phyloP scores from a whole-genome alignment of 2,797 vertebrate species.

The Ceryle rudis region DNA sequence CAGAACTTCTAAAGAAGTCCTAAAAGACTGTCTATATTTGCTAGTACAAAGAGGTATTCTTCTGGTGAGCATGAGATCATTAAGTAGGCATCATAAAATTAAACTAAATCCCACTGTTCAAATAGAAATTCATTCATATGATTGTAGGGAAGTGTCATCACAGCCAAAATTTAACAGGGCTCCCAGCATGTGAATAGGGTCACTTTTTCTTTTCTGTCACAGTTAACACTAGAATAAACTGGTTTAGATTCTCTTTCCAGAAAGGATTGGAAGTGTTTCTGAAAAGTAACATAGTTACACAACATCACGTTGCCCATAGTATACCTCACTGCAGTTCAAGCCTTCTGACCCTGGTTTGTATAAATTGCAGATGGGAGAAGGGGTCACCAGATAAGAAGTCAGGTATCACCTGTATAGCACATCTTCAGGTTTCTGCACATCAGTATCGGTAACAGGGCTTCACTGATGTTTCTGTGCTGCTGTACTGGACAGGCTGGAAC shows the following conservation, averaged over 20 bases:
- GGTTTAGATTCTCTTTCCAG: not conserved
- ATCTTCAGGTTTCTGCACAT: not conserved
- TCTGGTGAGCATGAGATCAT: not conserved
- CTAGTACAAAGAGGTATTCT: not conserved
- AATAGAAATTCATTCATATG: not conserved
- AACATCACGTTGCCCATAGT: fast-evolving
- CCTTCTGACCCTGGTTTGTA: too few species aligned
- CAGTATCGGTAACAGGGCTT: not conserved
- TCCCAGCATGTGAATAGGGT: fast-evolving
- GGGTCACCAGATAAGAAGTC: fast-evolving
- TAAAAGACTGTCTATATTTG: fast-evolving
- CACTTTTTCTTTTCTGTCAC: not conserved
- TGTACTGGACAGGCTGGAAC: not conserved
- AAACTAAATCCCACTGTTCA: not conserved
- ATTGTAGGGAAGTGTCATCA: not conserved
- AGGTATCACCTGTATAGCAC: fast-evolving
- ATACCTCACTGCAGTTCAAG: not conserved
- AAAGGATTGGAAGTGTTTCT: not conserved
- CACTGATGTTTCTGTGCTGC: not conserved
- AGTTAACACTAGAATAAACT: not conserved
- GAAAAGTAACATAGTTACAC: not conserved
- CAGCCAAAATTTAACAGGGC: not conserved
- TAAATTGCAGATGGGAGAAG: not conserved
- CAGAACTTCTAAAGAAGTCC: not conserved
- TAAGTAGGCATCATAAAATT: not conserved